These are phyloP conservation scores for Meandrusa payeni DNA, from an alignment of 2,888 invertebrate species.

Conservation along the genomic window DNA sequence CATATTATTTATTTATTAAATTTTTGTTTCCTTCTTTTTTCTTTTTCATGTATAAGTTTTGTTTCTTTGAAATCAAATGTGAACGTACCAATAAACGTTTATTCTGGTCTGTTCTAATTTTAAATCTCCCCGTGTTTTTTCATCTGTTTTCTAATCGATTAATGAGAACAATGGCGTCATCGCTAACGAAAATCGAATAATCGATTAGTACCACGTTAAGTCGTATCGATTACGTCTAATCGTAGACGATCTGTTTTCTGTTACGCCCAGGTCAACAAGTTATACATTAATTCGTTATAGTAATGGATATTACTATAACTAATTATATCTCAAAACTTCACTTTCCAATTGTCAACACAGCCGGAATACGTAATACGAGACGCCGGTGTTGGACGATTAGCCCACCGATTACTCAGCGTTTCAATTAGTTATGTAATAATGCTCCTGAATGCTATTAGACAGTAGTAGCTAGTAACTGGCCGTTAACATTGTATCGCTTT, in stretches of 20 bases:
- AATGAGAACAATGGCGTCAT: neutral
- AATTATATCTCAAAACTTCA: neutral
- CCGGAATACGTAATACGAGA: constrained; percentile 5
- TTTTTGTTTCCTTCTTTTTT: no score
- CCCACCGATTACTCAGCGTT: constrained; percentile 10
- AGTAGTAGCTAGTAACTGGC: no score
- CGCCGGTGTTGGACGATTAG: constrained; percentile 15
- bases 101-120: no score
- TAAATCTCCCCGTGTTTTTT: no score
- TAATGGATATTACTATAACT: constrained; percentile 2
- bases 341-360: constrained; percentile 14
- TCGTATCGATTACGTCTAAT: neutral
- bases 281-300: constrained; percentile 9
- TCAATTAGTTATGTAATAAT: constrained; percentile 17
- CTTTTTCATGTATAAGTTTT: no score
- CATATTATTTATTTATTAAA: no score
- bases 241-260: neutral
- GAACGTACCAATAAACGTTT: no score
- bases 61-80: no score
- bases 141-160: no score
- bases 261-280: neutral
- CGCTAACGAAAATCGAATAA: neutral
- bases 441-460: no score
- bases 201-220: neutral
- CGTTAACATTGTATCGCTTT: constrained; percentile 1